These are phyloP conservation scores for Halocynthia roretzi DNA, from an alignment of 23 tunicate genomes.

Conservation along the genomic window DNA sequence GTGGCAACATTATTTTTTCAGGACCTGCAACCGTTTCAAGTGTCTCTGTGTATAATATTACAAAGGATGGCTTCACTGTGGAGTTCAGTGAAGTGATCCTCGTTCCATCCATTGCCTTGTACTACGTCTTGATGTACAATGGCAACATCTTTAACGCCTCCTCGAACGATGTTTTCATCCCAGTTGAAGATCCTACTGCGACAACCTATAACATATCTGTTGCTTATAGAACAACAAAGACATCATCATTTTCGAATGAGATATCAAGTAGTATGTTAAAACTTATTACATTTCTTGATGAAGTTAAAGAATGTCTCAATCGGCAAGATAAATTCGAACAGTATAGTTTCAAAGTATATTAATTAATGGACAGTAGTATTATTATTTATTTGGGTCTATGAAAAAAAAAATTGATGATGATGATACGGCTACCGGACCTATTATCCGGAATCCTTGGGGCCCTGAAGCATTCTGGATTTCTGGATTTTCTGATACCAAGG, in stretches of 20 bases:
- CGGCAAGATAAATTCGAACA: no score
- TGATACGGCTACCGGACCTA: no score
- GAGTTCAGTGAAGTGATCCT: background rate
- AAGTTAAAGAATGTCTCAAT: background rate
- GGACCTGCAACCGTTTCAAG: conserved; percentile 14
- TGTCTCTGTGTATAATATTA: conserved; percentile 10
- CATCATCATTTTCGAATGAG: background rate
- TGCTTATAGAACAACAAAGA: conserved; percentile 21
- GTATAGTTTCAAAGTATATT: no score
- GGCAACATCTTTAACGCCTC: background rate
- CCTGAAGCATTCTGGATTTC: no score
- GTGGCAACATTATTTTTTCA: background rate
- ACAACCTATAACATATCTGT: conserved; percentile 11
- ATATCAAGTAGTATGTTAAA: conserved; percentile 6
- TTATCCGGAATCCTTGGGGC: no score
- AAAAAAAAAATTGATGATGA: no score
- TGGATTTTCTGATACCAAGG: no score
- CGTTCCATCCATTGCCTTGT: background rate
- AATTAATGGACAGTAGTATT: no score
- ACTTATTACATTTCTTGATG: background rate
- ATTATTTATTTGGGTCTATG: no score
- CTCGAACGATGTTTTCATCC: background rate
- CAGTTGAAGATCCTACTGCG: background rate
- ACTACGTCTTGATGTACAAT: conserved; percentile 5
- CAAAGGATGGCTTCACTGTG: conserved; percentile 9